These are phyloP conservation scores for Plagodis dolabraria DNA, from an alignment of 2,888 invertebrate species.

Conservation along the genomic window DNA sequence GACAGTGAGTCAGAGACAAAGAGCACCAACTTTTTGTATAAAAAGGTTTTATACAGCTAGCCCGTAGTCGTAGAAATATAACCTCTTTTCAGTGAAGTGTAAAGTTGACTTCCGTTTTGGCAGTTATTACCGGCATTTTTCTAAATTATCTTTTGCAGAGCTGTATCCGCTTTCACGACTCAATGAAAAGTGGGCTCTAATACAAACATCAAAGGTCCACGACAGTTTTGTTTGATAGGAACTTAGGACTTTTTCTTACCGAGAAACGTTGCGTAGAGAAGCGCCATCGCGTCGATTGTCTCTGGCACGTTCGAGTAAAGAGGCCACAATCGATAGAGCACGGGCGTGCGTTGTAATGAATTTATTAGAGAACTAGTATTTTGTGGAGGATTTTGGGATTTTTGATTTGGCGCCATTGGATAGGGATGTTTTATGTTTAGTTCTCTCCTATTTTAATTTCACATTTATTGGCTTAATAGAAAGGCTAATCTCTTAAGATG, in stretches of 20 bases:
- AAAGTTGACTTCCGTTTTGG: constrained; percentile 54
- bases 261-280: constrained; percentile 73
- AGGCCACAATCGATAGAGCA: constrained; percentile 84
- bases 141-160: constrained; percentile 41
- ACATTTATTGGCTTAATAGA: not conserved
- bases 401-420: constrained; percentile 22
- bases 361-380: constrained; percentile 76
- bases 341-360: constrained; percentile 83
- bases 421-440: not conserved
- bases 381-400: constrained; percentile 47
- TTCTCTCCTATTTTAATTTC: not conserved
- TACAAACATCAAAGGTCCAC: constrained; percentile 16
- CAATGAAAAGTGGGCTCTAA: constrained; percentile 43
- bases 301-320: constrained; percentile 81
- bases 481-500: not conserved
- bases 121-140: constrained; percentile 62
- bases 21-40: constrained; percentile 62
- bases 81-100: constrained; percentile 42
- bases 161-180: constrained; percentile 20
- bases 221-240: constrained; percentile 27
- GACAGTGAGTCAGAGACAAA: constrained; percentile 83
- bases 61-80: constrained; percentile 38
- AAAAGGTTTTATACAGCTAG: constrained; percentile 63
- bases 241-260: constrained; percentile 45
- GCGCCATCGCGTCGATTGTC: constrained; percentile 82